These are phyloP conservation scores for Agriopis leucophaearia DNA, from an alignment of 2,888 invertebrate genomes.

Conservation along the genomic window DNA sequence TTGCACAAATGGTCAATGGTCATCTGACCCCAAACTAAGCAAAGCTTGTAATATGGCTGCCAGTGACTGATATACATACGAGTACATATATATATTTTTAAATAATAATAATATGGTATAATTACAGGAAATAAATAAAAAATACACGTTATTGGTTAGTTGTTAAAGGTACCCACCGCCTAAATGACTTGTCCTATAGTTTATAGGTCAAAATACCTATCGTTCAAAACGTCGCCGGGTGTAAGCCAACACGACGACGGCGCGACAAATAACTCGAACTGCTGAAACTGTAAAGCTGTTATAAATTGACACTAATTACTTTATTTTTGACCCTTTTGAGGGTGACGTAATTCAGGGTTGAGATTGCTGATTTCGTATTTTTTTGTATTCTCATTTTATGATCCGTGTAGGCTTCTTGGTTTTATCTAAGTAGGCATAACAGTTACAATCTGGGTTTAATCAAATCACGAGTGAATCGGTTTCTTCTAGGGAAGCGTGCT, in stretches of 20 bases:
- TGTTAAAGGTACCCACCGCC: not conserved
- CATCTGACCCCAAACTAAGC: no score
- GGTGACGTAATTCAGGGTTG: conserved; percentile 12
- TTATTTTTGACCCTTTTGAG: conserved; percentile 51
- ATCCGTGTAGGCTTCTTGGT: not conserved
- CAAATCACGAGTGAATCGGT: no score
- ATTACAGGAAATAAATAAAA: no score
- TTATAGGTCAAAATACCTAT: conserved; percentile 48
- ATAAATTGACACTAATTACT: conserved; percentile 74
- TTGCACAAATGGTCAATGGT: no score
- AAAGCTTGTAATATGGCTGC: no score
- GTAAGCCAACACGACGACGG: conserved; percentile 55
- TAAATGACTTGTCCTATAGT: not conserved
- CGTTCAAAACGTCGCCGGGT: conserved; percentile 68
- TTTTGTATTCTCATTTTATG: not conserved
- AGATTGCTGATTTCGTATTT: not conserved
- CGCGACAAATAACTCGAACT: conserved; percentile 63
- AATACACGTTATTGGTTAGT: no score
- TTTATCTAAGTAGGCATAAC: no score
- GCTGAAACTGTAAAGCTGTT: conserved; percentile 68
- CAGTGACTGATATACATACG: no score
- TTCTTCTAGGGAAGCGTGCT: no score
- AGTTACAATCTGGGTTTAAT: no score
- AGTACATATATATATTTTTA: no score
- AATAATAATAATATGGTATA: no score